Evolutionary conservation across 2,797 vertebrate genomes (phyloP), one percentile per base, ranked within the genome.

Genomic region (Gambelia wislizenii): DNA sequence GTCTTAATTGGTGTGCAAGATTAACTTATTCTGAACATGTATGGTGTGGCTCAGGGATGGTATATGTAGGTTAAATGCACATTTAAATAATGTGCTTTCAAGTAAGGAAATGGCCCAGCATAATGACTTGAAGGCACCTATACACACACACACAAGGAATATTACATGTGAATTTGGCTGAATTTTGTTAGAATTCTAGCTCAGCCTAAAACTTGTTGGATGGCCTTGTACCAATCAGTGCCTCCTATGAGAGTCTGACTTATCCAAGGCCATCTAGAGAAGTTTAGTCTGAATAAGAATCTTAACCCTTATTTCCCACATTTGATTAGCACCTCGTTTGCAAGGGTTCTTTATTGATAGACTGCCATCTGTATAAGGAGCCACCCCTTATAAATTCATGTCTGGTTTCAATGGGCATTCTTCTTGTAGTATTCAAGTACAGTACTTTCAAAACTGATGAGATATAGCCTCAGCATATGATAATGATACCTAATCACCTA

Each of bases 191-290:
- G 16, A 69, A 22, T 33, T 44, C 1, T 61, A 61, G 33, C 39
- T 80, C 3, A 59, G 22, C 61, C 39, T 52, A 84, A 64, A 22
- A 54, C 74, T 44, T 22, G 4, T 44, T 85, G 42, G 83, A 39
- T 79, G 83, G 52, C 83, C 39, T 87, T n/a, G 59, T 83, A 52
- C 12, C 69, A 84, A 44, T 70, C 13, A 36, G 22, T 67, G 42
- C 80, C 42, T 88, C 25, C 42, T 33, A 33, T 76, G 44, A 39
- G 80, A 77, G 33, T 67, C 81, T 69, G 47, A 20, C 74, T 88
- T 88, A 16, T 69, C n/a, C n/a, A 83, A 59, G 59, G 59, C 81
- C 72, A 88, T 72, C 82, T 75, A 67, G 85, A 67, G 33, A 74
- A 59, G 13, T 18, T 42, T 42, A 33, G 77, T 75, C 49, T 0